A percentile compares a stretch with the other conserved stretches of the same genome.
These are phyloP conservation scores for Triplophysa bombifrons DNA, from an alignment of 2,797 vertebrate species.

Conservation along the genomic window DNA sequence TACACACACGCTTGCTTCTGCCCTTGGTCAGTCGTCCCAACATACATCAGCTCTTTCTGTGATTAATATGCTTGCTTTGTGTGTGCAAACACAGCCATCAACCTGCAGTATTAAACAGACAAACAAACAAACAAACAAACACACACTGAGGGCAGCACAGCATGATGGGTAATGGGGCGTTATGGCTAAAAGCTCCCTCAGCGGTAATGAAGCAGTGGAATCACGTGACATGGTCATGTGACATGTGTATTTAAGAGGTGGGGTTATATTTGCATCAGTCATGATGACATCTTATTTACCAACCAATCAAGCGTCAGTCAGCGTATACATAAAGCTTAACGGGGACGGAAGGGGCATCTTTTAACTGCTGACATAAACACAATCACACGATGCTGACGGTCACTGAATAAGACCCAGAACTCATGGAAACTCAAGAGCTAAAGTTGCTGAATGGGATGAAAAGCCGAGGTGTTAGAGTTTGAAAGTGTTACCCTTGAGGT, in stretches of 20 bases:
- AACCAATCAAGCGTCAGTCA: constrained; percentile 50
- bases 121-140: constrained; percentile 28
- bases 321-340: constrained; percentile 37
- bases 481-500: constrained; percentile 19
- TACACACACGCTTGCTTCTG: constrained; percentile 39
- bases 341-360: constrained; percentile 34
- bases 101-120: constrained; percentile 7
- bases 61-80: constrained; percentile 59
- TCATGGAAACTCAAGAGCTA: constrained; percentile 40
- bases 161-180: constrained; percentile 61
- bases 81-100: constrained; percentile 51
- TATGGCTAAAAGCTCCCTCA: constrained; percentile 61
- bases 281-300: constrained; percentile 66
- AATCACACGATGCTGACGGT: constrained; percentile 17
- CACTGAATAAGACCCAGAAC: constrained; percentile 19
- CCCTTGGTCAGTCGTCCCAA: constrained; percentile 57
- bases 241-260: constrained; percentile 58
- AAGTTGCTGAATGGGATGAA: constrained; percentile 50
- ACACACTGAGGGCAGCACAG: constrained; percentile 28
- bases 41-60: constrained; percentile 48
- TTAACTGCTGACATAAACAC: constrained; percentile 32
- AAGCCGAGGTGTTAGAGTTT: constrained; percentile 23
- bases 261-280: constrained; percentile 73
- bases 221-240: constrained; percentile 22
- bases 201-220: constrained; percentile 3